Percentiles rank a stretch among this genome's conserved stretches.
Conservation (phyloP, 2,888 invertebrate genomes). For the Caenorhabditis plicata region DNA sequence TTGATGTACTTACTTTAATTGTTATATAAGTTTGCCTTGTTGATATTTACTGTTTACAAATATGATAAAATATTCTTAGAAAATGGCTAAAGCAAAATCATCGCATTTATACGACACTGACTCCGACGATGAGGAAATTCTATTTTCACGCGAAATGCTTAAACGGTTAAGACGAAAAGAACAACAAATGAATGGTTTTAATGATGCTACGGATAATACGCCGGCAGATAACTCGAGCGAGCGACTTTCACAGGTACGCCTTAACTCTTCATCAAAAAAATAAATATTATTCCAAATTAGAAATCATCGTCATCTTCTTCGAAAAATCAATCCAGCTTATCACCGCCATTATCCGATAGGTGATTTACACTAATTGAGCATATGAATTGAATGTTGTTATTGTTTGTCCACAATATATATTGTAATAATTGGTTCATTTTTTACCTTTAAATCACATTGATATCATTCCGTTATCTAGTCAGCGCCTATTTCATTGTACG, state of each 20-base stretch:
- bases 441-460: background rate
- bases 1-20: no score
- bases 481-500: no score
- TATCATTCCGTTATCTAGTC: no score
- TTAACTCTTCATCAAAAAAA: no score
- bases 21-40: no score
- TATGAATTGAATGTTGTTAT: no score
- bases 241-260: no score
- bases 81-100: constrained; percentile 16
- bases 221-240: no score
- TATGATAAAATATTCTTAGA: constrained; percentile 20
- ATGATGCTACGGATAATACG: constrained; percentile 11
- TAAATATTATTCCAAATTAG: background rate
- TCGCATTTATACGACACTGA: constrained; percentile 23
- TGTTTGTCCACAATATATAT: background rate
- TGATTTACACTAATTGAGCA: constrained; percentile 1
- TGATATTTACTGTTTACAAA: no score
- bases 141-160: constrained; percentile 43
- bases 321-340: constrained; percentile 12
- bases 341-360: constrained; percentile 29
- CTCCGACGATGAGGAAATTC: constrained; percentile 38
- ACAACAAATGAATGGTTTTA: constrained; percentile 7
- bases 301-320: constrained; percentile 12
- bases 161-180: constrained; percentile 26
- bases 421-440: background rate